phyloP scores from a whole-genome alignment of 2,113 vertebrate species.

The Apodemus speciosus region DNA sequence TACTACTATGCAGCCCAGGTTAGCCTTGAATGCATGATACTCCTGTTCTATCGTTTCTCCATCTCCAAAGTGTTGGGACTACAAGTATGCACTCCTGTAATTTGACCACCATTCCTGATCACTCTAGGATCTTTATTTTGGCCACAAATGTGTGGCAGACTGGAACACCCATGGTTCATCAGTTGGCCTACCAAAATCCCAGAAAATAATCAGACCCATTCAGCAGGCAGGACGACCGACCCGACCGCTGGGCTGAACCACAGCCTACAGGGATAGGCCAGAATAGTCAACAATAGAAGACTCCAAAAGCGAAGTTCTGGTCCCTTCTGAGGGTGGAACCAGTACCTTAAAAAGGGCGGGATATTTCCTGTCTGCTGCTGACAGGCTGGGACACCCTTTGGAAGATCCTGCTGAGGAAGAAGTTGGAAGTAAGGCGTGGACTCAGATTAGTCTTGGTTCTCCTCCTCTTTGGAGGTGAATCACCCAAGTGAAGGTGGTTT shows the following conservation, averaged over 20 bases:
- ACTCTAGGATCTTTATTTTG: conserved; percentile 4
- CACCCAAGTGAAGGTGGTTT: conserved; percentile 49
- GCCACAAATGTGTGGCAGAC: neutral
- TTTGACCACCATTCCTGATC: neutral
- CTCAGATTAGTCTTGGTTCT: neutral
- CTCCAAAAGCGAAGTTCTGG: neutral
- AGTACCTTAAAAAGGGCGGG: neutral
- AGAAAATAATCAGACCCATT: neutral
- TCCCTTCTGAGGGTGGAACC: neutral
- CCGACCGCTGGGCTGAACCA: neutral
- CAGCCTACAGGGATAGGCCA: neutral
- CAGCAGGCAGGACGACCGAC: neutral
- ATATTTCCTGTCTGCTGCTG: neutral
- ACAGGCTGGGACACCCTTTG: neutral
- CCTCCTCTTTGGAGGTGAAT: neutral
- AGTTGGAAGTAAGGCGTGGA: neutral
- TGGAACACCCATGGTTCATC: neutral
- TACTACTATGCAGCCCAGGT: neutral
- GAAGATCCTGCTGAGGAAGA: neutral
- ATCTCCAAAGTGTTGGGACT: neutral
- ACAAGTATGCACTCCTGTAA: neutral
- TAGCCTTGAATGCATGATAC: neutral
- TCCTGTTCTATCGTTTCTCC: neutral
- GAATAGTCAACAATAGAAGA: neutral
- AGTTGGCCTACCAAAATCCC: neutral